phyloP scores from a whole-genome alignment of 1,140 invertebrate genomes.

The Asobara japonica region DNA sequence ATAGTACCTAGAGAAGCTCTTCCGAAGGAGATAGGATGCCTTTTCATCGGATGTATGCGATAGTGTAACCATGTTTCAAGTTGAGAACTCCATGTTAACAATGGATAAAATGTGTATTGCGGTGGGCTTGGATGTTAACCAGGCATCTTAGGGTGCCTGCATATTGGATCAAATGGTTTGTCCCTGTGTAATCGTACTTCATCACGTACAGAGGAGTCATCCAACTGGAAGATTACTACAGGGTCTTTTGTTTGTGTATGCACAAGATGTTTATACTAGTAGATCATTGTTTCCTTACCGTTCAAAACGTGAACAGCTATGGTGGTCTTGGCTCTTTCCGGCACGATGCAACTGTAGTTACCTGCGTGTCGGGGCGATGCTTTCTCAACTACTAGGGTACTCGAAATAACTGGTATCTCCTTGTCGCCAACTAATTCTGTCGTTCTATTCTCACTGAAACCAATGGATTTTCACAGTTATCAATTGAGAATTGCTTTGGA shows the following conservation, averaged over 20 bases:
- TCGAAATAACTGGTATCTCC: conserved; percentile 67
- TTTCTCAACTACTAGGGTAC: conserved; percentile 68
- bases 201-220: background rate
- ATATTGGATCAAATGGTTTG: background rate
- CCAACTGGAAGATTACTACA: conserved; percentile 1
- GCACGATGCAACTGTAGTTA: conserved; percentile 70
- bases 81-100: background rate
- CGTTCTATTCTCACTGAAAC: conserved; percentile 65
- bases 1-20: too few species aligned
- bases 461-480: conserved; percentile 23
- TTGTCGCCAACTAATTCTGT: conserved; percentile 62
- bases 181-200: background rate
- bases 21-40: background rate
- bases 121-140: background rate
- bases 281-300: conserved; percentile 53
- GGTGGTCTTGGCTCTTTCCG: conserved; percentile 62
- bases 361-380: conserved; percentile 69
- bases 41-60: background rate
- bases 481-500: background rate
- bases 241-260: background rate
- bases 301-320: conserved; percentile 67
- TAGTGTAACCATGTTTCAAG: background rate
- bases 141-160: background rate
- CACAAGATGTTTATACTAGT: background rate
- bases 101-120: background rate